Percentiles rank a stretch among this genome's conserved stretches.
phyloP scores from a whole-genome alignment of 1,140 invertebrate species.

The Dendroctonus ponderosae region DNA sequence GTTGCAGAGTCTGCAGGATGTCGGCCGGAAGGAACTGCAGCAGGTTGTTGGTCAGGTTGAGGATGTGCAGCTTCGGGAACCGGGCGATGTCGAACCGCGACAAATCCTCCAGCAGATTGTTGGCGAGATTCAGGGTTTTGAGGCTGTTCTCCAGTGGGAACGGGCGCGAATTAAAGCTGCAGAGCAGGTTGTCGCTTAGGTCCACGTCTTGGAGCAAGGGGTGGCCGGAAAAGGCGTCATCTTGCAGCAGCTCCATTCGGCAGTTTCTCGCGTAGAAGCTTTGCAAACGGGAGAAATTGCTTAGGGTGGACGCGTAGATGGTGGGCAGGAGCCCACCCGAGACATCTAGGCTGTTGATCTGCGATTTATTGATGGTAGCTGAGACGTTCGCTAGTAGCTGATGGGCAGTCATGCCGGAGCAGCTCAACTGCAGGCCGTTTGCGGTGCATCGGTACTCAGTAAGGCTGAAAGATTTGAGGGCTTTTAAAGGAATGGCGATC shows the following conservation, averaged over 20 bases:
- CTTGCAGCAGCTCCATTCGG: slow-evolving; percentile 9
- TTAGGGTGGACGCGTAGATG: slow-evolving; percentile 3
- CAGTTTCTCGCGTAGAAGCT: slow-evolving; percentile 15
- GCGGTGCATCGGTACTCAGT: slow-evolving; percentile 7
- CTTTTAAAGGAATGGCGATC: no score
- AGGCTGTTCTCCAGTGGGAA: slow-evolving; percentile 13
- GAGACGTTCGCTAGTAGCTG: slow-evolving; percentile 2
- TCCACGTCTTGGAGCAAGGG: slow-evolving; percentile 10
- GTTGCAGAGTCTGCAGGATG: slow-evolving; percentile 25
- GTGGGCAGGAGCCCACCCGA: slow-evolving; percentile 7
- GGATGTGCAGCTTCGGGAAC: slow-evolving; percentile 18
- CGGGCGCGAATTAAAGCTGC: slow-evolving; percentile 15
- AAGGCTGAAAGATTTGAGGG: background rate
- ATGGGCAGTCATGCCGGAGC: slow-evolving; percentile 1
- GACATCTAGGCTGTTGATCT: slow-evolving; percentile 10
- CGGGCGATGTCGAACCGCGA: slow-evolving; percentile 23
- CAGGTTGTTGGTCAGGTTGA: slow-evolving; percentile 31
- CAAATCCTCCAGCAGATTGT: slow-evolving; percentile 28
- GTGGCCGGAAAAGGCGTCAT: slow-evolving; percentile 18
- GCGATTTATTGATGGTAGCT: slow-evolving; percentile 15
- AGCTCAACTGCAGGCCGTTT: slow-evolving; percentile 12
- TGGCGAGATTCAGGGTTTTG: slow-evolving; percentile 24
- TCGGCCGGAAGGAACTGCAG: slow-evolving; percentile 23
- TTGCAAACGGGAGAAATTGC: slow-evolving; percentile 15
- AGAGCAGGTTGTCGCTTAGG: slow-evolving; percentile 30